Conservation (phyloP, 2,797 vertebrate genomes). For the Eulemur mongoz region DNA sequence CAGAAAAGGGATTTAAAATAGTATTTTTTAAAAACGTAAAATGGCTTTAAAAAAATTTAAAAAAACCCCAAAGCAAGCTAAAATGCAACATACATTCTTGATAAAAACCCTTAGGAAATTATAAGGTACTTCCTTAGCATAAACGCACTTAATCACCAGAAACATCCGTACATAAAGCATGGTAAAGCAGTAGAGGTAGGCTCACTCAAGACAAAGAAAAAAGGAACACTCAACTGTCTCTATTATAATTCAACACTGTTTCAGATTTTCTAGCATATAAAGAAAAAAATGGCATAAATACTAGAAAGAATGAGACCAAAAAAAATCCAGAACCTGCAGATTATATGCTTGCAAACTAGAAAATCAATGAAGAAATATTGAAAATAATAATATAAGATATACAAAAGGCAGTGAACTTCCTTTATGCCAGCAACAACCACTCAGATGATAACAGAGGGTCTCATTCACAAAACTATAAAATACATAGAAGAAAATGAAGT, state of each 20-base stretch:
- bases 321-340: not conserved
- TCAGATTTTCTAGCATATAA: not conserved
- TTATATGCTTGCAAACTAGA: not conserved
- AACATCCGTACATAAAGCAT: not conserved
- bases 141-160: not conserved
- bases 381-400: not conserved
- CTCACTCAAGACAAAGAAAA: not conserved
- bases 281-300: not conserved
- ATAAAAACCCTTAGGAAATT: not conserved
- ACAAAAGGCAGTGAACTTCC: not conserved
- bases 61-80: not conserved
- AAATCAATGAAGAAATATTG: not conserved
- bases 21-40: not conserved
- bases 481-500: not conserved
- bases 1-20: not conserved
- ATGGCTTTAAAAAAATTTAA: not conserved
- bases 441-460: not conserved
- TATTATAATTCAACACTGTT: not conserved
- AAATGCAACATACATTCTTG: not conserved
- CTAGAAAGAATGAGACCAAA: not conserved
- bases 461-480: constrained; percentile 2
- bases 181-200: not conserved
- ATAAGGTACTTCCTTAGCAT: not conserved
- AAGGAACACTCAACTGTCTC: not conserved
- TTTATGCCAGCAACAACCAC: not conserved